Base-by-base conservation (phyloP, 1,140 invertebrate genomes). In the Drosophila tristis region DNA sequence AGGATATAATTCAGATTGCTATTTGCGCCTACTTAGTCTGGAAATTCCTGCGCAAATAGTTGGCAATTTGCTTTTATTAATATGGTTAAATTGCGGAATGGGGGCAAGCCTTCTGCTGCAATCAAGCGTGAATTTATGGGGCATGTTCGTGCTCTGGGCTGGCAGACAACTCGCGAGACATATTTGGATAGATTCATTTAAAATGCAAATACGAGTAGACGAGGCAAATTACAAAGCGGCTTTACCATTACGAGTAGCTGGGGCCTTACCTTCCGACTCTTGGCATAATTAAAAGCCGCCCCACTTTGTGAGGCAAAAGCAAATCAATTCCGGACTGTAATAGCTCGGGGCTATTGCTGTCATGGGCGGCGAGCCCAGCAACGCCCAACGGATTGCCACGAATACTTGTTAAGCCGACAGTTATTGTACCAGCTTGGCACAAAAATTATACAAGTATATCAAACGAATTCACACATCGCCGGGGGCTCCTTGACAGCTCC, bases 291-390 rank as follows among this genome's bases (percentile, higher is more conserved):
- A 61, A 39, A 39, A 39, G 61, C 23, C 31, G 55, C 73, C 63
- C 59, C 25, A 26, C 57, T 59, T 75, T 75, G 72, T 67, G 62
- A 4, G 23, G 23, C 61, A 42, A 53, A 59, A 74, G 54, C 60
- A 75, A 80, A 77, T 80, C 64, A 78, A 72, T 78, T 81, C 66
- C 51, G 23, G 64, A 54, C 58, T 63, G 63, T 60, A 82, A 75
- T 82, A 72, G 59, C 81, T 63, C 43, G 16, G 9, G 65, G 81
- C 56, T 42, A 71, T 75, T 59, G 48, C 58, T 75, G 74, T 78
- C 74, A 70, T 56, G 76, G 74, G 9, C 16, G 16, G n/a, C n/a
- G 16, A 15, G 70, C 59, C 42, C 54, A 74, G 51, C 60, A 29
- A 74, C 31, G 47, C 50, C 54, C 51, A 62, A 62, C 20, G 20